Evolutionary conservation across 23 tunicate genomes (phyloP).

Genomic region (Halocynthia aurantium): DNA sequence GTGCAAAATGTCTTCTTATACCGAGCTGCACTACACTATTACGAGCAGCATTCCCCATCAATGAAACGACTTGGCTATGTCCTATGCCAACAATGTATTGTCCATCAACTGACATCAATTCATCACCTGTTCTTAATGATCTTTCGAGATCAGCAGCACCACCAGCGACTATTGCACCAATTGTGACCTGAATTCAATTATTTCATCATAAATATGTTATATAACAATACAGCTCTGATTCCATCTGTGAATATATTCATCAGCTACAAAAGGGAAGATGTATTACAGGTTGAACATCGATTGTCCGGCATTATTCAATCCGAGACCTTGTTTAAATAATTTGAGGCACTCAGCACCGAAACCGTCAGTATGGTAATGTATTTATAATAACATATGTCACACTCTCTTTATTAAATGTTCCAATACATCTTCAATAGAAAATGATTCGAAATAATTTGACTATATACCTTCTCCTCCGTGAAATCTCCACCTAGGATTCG

Average conservation of each 20-base stretch:
- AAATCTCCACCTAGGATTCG: slow-evolving; percentile 87
- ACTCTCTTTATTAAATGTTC: too few species aligned
- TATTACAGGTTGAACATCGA: too few species aligned
- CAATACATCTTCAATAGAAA: too few species aligned
- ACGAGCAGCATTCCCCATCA: slow-evolving; percentile 97
- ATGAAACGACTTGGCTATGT: slow-evolving; percentile 75
- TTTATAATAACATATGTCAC: too few species aligned
- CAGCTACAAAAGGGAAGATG: background rate
- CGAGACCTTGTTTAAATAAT: too few species aligned
- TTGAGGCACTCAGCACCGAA: too few species aligned
- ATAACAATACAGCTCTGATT: too few species aligned
- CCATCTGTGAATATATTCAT: too few species aligned
- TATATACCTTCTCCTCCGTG: slow-evolving; percentile 56
- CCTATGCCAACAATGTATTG: slow-evolving; percentile 82
- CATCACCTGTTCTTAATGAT: slow-evolving; percentile 74
- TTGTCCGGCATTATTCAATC: too few species aligned
- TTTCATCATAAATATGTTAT: too few species aligned
- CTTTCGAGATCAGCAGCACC: slow-evolving; percentile 95
- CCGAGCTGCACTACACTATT: slow-evolving; percentile 78
- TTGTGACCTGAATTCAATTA: slow-evolving; percentile 60
- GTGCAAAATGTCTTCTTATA: slow-evolving; percentile 52
- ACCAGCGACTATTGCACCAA: slow-evolving; percentile 77
- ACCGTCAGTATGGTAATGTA: too few species aligned
- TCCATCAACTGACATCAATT: slow-evolving; percentile 85
- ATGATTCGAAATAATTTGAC: too few species aligned